Conservation (phyloP, 2,888 invertebrate genomes). For the Cheilosia vernalis region DNA sequence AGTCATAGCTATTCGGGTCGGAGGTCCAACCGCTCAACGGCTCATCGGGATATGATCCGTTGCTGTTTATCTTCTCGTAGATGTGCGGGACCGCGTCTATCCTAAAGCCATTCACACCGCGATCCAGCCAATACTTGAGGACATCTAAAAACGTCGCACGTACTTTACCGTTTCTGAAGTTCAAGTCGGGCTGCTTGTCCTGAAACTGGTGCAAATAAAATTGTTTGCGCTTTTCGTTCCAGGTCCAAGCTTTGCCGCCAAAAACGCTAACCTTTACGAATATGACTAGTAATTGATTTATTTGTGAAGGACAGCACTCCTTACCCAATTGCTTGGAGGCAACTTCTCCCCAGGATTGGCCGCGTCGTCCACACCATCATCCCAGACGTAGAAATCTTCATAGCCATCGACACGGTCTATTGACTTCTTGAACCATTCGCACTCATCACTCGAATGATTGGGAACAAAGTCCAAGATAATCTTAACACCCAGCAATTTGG, state of each 20-base stretch:
- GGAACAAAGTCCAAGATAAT: slow-evolving; percentile 87
- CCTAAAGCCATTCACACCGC: slow-evolving; percentile 91
- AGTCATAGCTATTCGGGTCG: slow-evolving; percentile 85
- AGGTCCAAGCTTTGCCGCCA: slow-evolving; percentile 88
- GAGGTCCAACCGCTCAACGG: slow-evolving; percentile 83
- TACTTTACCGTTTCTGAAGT: slow-evolving; percentile 88
- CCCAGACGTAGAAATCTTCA: slow-evolving; percentile 91
- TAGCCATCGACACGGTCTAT: slow-evolving; percentile 86
- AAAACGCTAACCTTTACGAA: slow-evolving; percentile 83
- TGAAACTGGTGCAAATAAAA: slow-evolving; percentile 88
- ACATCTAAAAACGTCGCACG: slow-evolving; percentile 87
- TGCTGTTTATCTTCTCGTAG: slow-evolving; percentile 81
- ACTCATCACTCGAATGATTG: slow-evolving; percentile 91
- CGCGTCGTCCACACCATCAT: slow-evolving; percentile 84
- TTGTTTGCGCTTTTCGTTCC: slow-evolving; percentile 86
- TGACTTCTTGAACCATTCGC: slow-evolving; percentile 93
- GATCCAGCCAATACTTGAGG: slow-evolving; percentile 89
- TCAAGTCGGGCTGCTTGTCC: slow-evolving; percentile 90
- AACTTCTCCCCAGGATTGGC: slow-evolving; percentile 69
- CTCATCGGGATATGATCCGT: slow-evolving; percentile 83
- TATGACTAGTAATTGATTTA: background rate
- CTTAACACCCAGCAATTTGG: slow-evolving; percentile 84
- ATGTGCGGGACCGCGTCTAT: slow-evolving; percentile 87
- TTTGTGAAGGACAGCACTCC: too few species aligned
- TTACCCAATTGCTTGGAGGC: slow-evolving; percentile 80